phyloP scores from a whole-genome alignment of 37 sponge, comb jelly and placozoan genomes.

The Tethya wilhelma region DNA sequence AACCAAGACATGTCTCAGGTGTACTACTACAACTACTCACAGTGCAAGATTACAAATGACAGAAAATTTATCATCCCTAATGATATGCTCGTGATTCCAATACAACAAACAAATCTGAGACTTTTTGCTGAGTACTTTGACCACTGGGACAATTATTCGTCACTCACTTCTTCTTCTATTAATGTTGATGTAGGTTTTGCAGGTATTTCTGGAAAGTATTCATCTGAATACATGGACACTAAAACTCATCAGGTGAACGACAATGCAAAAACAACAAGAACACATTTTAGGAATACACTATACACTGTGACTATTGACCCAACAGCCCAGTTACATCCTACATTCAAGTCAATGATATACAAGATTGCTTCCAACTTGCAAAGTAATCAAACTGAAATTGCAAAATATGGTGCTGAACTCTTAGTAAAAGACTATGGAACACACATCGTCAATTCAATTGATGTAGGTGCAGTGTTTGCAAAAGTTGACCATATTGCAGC shows the following conservation, averaged over 20 bases:
- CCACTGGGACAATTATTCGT: slow-evolving; percentile 51
- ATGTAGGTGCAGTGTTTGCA: slow-evolving; percentile 58
- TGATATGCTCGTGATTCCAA: slow-evolving; percentile 37
- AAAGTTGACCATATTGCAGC: slow-evolving; percentile 45
- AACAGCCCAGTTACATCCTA: slow-evolving; percentile 37
- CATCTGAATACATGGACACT: slow-evolving; percentile 24
- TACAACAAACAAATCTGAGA: slow-evolving; percentile 37
- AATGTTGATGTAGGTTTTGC: slow-evolving; percentile 14
- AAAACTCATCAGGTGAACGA: slow-evolving; percentile 27
- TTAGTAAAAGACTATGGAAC: slow-evolving; percentile 78
- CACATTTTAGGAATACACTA: slow-evolving; percentile 40
- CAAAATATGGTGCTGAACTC: slow-evolving; percentile 60
- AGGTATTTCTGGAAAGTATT: slow-evolving; percentile 60
- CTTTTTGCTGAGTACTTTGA: slow-evolving; percentile 30
- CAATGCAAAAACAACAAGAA: slow-evolving; percentile 28
- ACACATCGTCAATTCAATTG: slow-evolving; percentile 41
- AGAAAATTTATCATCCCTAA: slow-evolving; percentile 64
- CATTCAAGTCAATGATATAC: slow-evolving; percentile 40
- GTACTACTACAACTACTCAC: slow-evolving; percentile 48
- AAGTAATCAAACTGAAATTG: slow-evolving; percentile 48
- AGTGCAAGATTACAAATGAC: slow-evolving; percentile 52
- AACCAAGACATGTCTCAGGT: slow-evolving; percentile 65
- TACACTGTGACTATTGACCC: slow-evolving; percentile 52
- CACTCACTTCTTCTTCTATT: slow-evolving; percentile 27
- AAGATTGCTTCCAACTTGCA: slow-evolving; percentile 70